Conservation (phyloP, 92 coral and sea anemone species). For the Epizoanthus ramosus region DNA sequence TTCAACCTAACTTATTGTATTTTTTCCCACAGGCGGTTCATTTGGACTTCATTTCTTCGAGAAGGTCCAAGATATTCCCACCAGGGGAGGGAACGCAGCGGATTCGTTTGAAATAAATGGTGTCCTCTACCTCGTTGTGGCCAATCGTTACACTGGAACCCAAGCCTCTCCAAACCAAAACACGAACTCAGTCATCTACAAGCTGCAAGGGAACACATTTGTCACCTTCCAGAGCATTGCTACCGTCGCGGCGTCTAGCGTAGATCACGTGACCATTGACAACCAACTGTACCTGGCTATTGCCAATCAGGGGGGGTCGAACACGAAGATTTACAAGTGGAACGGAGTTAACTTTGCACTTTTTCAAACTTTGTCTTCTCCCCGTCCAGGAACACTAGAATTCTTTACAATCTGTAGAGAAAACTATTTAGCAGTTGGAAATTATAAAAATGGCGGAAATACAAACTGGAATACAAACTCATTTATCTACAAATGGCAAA, state of each 20-base stretch:
- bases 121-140: conserved; percentile 46
- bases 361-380: conserved; percentile 2
- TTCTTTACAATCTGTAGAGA: conserved; percentile 27
- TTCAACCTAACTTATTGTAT: not conserved
- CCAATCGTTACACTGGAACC: conserved; percentile 38
- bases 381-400: not conserved
- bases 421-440: conserved; percentile 22
- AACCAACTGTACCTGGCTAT: not conserved
- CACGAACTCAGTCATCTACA: conserved; percentile 31
- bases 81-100: conserved; percentile 47
- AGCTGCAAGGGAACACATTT: conserved; percentile 30
- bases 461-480: conserved; percentile 45
- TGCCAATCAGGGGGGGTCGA: conserved; percentile 8
- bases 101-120: conserved; percentile 46
- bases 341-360: not conserved
- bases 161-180: not conserved
- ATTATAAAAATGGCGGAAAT: conserved; percentile 3
- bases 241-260: conserved; percentile 21
- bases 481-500: conserved; percentile 45
- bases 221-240: conserved; percentile 1
- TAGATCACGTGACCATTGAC: conserved; percentile 5
- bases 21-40: conserved; percentile 2
- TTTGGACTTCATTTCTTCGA: conserved; percentile 56
- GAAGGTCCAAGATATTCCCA: conserved; percentile 52
- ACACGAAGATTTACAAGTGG: conserved; percentile 18